A percentile compares a stretch with the other conserved stretches of the same genome.
Evolutionary conservation across 2,113 vertebrate genomes (phyloP).

Genomic region (Mobula hypostoma): DNA sequence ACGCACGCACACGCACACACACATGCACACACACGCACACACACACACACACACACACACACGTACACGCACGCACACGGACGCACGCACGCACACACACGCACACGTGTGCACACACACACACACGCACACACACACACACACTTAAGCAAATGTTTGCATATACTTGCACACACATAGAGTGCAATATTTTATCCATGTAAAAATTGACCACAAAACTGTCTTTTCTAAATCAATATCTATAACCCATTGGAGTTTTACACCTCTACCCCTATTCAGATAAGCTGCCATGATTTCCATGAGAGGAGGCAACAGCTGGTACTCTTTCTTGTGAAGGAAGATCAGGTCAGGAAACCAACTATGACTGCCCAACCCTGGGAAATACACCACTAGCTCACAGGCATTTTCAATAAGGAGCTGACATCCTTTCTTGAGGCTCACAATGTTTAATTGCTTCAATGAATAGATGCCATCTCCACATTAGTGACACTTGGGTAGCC

Average conservation of each 20-base stretch:
- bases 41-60: too few relatives aligned
- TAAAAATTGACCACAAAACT: neutral
- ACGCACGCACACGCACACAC: too few relatives aligned
- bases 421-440: neutral
- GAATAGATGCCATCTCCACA: too few relatives aligned
- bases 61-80: too few relatives aligned
- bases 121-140: too few relatives aligned
- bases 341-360: neutral
- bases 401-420: neutral
- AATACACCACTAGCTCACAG: neutral
- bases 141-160: too few relatives aligned
- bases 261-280: neutral
- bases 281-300: neutral
- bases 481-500: neutral
- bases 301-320: too few relatives aligned
- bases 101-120: too few relatives aligned
- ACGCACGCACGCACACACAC: too few relatives aligned
- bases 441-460: neutral
- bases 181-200: neutral
- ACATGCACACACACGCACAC: too few relatives aligned
- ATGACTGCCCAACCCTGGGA: neutral
- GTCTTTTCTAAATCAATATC: neutral
- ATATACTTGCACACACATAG: too few relatives aligned
- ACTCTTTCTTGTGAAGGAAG: neutral
- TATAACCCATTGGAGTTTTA: neutral